Percentiles rank a stretch among this genome's conserved stretches.
Conservation (phyloP, 2,797 vertebrate species). For the Sitta carolinensis region DNA sequence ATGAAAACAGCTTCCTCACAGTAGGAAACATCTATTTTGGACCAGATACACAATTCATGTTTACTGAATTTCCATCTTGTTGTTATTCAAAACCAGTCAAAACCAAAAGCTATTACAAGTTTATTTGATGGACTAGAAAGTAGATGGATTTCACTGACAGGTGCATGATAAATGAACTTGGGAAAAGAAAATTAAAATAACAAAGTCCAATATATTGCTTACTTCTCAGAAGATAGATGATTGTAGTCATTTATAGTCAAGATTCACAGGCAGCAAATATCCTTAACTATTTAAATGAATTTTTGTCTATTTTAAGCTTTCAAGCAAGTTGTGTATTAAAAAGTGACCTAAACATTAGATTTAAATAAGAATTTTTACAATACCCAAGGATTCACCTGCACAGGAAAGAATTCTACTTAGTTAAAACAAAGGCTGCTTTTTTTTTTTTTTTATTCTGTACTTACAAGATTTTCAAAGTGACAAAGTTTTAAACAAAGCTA, state of each 20-base stretch:
- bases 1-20: neutral
- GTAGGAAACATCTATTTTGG: neutral
- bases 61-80: neutral
- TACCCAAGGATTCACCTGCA: neutral
- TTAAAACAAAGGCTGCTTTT: neutral
- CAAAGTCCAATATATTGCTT: neutral
- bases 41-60: neutral
- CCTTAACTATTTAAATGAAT: neutral
- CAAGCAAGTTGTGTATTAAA: neutral
- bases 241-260: neutral
- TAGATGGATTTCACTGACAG: slow-evolving; percentile 26
- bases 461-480: slow-evolving; percentile 6
- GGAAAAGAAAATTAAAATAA: slow-evolving; percentile 38
- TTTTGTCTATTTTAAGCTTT: neutral
- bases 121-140: slow-evolving; percentile 48
- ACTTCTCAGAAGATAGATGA: neutral
- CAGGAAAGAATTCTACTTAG: neutral
- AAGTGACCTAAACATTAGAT: neutral
- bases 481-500: slow-evolving; percentile 11
- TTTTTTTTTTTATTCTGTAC: neutral
- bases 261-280: neutral
- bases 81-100: slow-evolving; percentile 38
- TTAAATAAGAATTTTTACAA: neutral
- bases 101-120: slow-evolving; percentile 28
- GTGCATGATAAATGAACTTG: slow-evolving; percentile 9